These are phyloP conservation scores for Beris morrisii DNA, from an alignment of 2,888 invertebrate species.

Conservation along the genomic window DNA sequence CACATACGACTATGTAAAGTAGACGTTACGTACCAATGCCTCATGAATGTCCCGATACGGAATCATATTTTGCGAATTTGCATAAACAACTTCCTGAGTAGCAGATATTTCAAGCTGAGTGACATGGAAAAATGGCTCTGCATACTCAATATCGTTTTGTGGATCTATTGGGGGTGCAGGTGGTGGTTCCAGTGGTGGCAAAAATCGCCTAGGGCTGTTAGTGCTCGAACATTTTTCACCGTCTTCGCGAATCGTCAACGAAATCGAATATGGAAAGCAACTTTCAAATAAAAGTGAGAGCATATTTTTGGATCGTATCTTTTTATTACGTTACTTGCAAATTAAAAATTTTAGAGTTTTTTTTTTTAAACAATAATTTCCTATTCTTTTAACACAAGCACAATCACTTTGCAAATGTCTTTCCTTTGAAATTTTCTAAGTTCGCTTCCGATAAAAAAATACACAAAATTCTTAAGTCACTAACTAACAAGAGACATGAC, in stretches of 20 bases:
- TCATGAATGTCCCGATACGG: slow-evolving; percentile 19
- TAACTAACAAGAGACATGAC: slow-evolving; percentile 20
- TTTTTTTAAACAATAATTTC: too few relatives aligned
- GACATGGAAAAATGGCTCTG: slow-evolving; percentile 31
- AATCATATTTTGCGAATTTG: slow-evolving; percentile 29
- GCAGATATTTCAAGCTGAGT: slow-evolving; percentile 2
- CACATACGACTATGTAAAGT: too few relatives aligned
- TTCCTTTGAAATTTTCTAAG: too few relatives aligned
- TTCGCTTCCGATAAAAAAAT: not conserved
- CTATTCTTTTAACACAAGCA: too few relatives aligned
- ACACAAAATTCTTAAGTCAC: slow-evolving; percentile 17
- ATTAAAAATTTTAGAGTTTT: too few relatives aligned
- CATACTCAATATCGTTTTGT: slow-evolving; percentile 27
- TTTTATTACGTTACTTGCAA: too few relatives aligned
- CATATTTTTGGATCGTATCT: slow-evolving; percentile 6
- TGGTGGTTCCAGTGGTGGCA: slow-evolving; percentile 18
- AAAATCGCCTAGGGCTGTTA: slow-evolving; percentile 15
- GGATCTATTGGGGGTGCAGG: slow-evolving; percentile 22
- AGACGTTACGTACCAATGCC: slow-evolving; percentile 18
- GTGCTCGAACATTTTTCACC: slow-evolving; percentile 23
- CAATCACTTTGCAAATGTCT: too few relatives aligned
- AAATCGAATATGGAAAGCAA: slow-evolving; percentile 33
- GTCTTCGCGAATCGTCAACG: slow-evolving; percentile 29
- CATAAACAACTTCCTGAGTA: slow-evolving; percentile 15
- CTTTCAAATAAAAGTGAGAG: slow-evolving; percentile 31